These are phyloP conservation scores for Etheostoma spectabile DNA, from an alignment of 2,113 vertebrate species.

Conservation along the genomic window DNA sequence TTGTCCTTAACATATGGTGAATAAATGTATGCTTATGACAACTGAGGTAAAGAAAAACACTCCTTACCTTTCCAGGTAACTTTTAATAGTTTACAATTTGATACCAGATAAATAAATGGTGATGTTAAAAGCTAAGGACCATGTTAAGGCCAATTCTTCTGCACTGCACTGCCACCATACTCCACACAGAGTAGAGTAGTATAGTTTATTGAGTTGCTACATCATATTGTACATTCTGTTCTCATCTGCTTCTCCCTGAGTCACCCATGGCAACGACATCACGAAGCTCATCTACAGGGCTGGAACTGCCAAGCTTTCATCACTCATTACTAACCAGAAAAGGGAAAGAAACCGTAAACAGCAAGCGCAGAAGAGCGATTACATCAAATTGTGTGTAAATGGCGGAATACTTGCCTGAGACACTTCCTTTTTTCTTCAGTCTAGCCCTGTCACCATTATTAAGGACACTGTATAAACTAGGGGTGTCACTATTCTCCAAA, in stretches of 20 bases:
- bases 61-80: neutral
- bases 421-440: constrained; percentile 2
- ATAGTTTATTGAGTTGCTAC: neutral
- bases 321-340: neutral
- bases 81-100: neutral
- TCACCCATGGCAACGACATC: constrained; percentile 45
- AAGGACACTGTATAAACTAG: no score
- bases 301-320: constrained; percentile 19
- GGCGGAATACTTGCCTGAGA: neutral
- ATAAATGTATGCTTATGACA: neutral
- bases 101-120: neutral
- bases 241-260: constrained; percentile 25
- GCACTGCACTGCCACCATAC: neutral
- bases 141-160: neutral
- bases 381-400: constrained; percentile 15
- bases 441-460: neutral
- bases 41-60: neutral
- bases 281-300: neutral
- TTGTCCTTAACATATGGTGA: neutral
- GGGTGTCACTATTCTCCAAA: no score
- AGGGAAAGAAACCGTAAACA: neutral
- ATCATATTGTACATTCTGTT: constrained; percentile 38
- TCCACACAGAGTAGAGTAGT: neutral
- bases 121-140: neutral
- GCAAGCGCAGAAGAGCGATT: neutral